Evolutionary conservation across 2,888 invertebrate genomes (phyloP), one percentile per base, ranked within the genome.

Genomic region (Heteropelma amictum): DNA sequence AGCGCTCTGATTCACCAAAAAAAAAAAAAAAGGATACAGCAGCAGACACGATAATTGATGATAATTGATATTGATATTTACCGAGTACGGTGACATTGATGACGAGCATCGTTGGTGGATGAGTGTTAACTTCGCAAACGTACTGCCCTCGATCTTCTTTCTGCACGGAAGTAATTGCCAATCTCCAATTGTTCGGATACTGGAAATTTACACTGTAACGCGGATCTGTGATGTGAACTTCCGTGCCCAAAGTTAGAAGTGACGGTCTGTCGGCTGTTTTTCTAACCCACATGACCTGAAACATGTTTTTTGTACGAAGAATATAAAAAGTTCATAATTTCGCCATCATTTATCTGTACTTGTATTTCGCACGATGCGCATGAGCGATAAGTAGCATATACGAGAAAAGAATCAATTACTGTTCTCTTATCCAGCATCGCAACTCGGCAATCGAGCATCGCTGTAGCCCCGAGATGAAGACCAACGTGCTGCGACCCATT

Each of bases 71-170:
- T 7, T 6, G 49, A 72, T 64, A 90, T 91, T 92, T 92, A 95
- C 95, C 93, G 86, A 94, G 90, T 81, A 95, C 93, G 79, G 94
- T 94, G 80, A 95, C 91, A 86, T 95, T 94, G 74, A 94, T 93
- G 84, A 94, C 92, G 85, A 95, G 93, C 80, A 94, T 94, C 81
- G 93, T 92, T 21, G 95, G 94, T 19, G 95, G 95, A 90, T 95
- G 94, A 47, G 95, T 95, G 68, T 95, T 95, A 86, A 95, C 94
- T 92, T 95, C 95, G 89, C 95, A 95, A 92, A 95, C 93, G 86
- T 95, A 95, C 68, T 93, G 90, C 19, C 95, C 95, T 47, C 93
- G 93, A 85, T 95, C 95, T 28, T 93, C 91, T 75, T 92, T 91
- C 83, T 93, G 93, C 35, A 94, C 94, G 64, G 94, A 93, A 85